phyloP scores from a whole-genome alignment of 1,140 invertebrate genomes.

The Zelostemma sp. region DNA sequence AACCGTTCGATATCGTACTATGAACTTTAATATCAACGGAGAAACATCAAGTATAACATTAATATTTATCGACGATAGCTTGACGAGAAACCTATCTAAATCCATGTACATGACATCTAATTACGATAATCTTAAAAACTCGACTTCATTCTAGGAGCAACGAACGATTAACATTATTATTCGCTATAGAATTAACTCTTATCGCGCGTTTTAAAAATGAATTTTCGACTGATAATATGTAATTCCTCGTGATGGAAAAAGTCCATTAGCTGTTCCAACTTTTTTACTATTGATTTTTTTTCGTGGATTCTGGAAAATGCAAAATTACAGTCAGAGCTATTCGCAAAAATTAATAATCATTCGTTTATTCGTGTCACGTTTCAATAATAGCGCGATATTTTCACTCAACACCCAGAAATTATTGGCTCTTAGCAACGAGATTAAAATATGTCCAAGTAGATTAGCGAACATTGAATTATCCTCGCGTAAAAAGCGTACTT shows the following conservation, averaged over 20 bases:
- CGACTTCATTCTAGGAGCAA: slow-evolving; percentile 26
- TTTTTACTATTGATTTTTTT: too few relatives aligned
- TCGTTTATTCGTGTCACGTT: too few relatives aligned
- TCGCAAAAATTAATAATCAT: too few relatives aligned
- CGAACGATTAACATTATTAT: slow-evolving; percentile 17
- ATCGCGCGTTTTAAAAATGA: slow-evolving; percentile 4
- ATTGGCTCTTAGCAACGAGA: neutral
- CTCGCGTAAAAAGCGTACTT: too few relatives aligned
- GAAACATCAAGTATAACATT: slow-evolving; percentile 12
- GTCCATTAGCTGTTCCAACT: too few relatives aligned
- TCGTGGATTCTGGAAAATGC: too few relatives aligned
- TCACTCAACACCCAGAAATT: too few relatives aligned
- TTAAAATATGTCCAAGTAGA: too few relatives aligned
- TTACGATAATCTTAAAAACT: slow-evolving; percentile 25
- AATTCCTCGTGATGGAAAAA: too few relatives aligned
- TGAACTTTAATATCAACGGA: slow-evolving; percentile 20
- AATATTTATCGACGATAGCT: slow-evolving; percentile 8
- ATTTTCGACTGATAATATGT: neutral
- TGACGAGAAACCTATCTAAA: slow-evolving; percentile 22
- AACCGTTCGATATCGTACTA: slow-evolving; percentile 18
- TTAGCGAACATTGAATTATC: too few relatives aligned
- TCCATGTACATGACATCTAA: slow-evolving; percentile 22
- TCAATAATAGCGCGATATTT: too few relatives aligned
- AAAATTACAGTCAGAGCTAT: too few relatives aligned
- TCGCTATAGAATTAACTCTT: neutral